phyloP scores from a whole-genome alignment of 1,140 invertebrate species.

The Nasonia giraulti region DNA sequence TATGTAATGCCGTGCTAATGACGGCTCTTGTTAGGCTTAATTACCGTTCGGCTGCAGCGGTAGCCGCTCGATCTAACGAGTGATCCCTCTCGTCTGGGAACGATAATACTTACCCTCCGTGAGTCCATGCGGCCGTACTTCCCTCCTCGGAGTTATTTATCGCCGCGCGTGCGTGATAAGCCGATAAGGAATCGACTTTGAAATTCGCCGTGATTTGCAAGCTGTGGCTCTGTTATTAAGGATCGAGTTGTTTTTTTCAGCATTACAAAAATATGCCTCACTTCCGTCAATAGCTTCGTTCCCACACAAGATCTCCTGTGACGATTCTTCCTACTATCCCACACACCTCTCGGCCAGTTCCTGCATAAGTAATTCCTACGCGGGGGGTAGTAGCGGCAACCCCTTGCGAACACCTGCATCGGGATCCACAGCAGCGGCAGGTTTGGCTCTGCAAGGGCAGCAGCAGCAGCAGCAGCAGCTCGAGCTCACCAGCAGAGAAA shows the following conservation, averaged over 20 bases:
- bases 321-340: neutral
- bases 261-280: neutral
- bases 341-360: neutral
- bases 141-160: constrained; percentile 8
- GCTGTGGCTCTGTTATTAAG: no score
- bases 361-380: neutral
- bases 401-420: constrained; percentile 4
- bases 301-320: neutral
- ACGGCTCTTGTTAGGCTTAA: constrained; percentile 60
- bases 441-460: neutral
- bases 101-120: neutral
- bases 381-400: neutral
- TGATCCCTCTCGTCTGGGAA: constrained; percentile 4
- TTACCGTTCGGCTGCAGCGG: constrained; percentile 53
- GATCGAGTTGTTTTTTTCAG: no score
- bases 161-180: neutral
- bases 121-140: neutral
- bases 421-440: neutral
- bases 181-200: constrained; percentile 21
- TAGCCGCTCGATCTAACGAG: constrained; percentile 55
- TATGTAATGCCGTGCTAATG: constrained; percentile 62
- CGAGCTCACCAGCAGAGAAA: neutral
- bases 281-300: neutral
- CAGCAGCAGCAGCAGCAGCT: neutral
- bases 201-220: neutral